Base-by-base conservation (phyloP, 2,888 invertebrate genomes). In the Acronicta aceris region DNA sequence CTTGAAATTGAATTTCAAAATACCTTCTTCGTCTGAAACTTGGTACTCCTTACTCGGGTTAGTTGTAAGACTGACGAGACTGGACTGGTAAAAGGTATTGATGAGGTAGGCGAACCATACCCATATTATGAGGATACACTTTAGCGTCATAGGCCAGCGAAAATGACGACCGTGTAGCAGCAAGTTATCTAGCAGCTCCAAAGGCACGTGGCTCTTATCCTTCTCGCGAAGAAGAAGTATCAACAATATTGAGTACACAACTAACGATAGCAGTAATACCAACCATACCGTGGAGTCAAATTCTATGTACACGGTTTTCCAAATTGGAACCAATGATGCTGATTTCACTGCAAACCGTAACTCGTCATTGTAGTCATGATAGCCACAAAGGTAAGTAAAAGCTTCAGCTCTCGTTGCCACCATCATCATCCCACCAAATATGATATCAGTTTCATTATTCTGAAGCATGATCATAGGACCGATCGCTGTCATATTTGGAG, bases 61-160 rank as follows among this genome's bases (percentile, higher is more conserved):
- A 0, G 84, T 82, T 2, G 78, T 81, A 0, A 88, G 56, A 65
- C 88, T 85, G 10, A 84, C 77, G 9, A 90, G 65, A 48, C 75
- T 83, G 0, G 89, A 82, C 30, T 83, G 81, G 49, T 90, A 90
- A 55, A 76, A 81, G 0, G 79, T 59, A 49, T 82, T 85, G 2
- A 89, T 75, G 0, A 89, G 60, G 57, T 80, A 87, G 3, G 84
- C 81, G 36, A 86, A 88, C 76, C 81, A 75, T 4, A 87, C 57
- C 89, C 89, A 89, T 6, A 75, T 59, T 9, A 86, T 71, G 8
- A 83, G 66, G 3, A 84, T 59, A 3, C 55, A 78, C 58, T 77
- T 82, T 0, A 76, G 47, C 7, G 62, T 71, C 43, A 57, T 64
- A 5, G 69, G 69, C 2, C 75, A 70, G 4, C 59, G 62, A 12